phyloP scores from a whole-genome alignment of 2,113 vertebrate species.

The Genyomyrus donnyi region DNA sequence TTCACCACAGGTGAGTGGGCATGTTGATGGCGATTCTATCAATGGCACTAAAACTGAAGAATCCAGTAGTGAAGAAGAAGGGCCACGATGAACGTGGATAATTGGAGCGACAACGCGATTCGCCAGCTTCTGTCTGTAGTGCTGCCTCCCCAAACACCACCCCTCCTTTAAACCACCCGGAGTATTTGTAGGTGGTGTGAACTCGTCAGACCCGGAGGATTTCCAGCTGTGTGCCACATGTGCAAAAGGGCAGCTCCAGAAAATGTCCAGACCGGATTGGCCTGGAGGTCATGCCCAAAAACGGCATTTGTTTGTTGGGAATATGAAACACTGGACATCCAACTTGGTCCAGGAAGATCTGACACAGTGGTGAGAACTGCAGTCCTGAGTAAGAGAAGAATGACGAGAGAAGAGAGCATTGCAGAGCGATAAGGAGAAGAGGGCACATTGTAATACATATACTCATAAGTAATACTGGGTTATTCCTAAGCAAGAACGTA shows the following conservation, averaged over 20 bases:
- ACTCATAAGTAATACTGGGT: background rate
- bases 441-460: background rate
- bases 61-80: background rate
- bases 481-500: background rate
- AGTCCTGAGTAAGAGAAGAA: background rate
- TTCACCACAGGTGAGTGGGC: background rate
- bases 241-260: background rate
- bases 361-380: background rate
- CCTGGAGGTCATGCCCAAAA: background rate
- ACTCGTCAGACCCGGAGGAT: background rate
- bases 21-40: background rate
- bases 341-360: background rate
- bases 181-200: background rate
- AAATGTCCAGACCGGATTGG: background rate
- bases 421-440: background rate
- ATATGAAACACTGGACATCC: background rate
- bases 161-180: background rate
- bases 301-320: background rate
- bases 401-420: background rate
- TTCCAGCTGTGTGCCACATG: background rate
- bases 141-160: background rate
- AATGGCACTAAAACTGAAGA: background rate
- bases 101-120: background rate
- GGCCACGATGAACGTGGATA: background rate
- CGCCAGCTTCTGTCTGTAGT: background rate